Base-by-base conservation (phyloP, 1,140 invertebrate genomes). In the Megalonaias nervosa region DNA sequence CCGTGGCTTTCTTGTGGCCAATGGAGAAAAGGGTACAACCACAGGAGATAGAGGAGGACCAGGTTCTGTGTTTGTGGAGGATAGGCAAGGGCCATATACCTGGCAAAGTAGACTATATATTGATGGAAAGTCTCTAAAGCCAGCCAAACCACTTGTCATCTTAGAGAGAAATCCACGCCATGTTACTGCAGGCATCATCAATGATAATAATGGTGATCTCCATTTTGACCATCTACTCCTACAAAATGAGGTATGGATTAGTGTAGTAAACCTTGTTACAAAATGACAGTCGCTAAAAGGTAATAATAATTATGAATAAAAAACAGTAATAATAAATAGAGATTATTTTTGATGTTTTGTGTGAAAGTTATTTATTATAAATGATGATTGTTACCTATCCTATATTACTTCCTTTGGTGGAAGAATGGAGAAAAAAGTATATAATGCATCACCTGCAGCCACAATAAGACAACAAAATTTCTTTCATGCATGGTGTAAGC, bases 61-160 rank as follows among this genome's bases (percentile, higher is more conserved):
- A n/a, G 86, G 86, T 1, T 83, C 86, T n/a, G 84, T 86, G 15
- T 87, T 85, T 71, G 76, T 87, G 26, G 86, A 87, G 71, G 86
- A 86, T 48, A 81, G 80, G 23, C 56, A 80, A 14, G 61, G 58
- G 55, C 61, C 71, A 65, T 81, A 76, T 59, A 72, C 58, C 9
- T 87, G 81, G 64, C 80, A 87, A 65, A 84, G 77, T 62, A 74
- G 86, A 48, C 80, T 87, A 11, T 87, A 87, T 73, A 31, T 87
- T 15, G 84, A 87, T 79, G 84, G 84, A 13, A 66, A 71, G 3
- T 73, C 75, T 58, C 74, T 86, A 15, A 17, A 38, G 1, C 15
- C 70, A 38, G 81, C 84, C 19, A 85, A 87, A 72, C 83, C 84
- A 17, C 77, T 87, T 11, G 74, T 84, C 5, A 65, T 87, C 55